phyloP scores from a whole-genome alignment of 2,888 invertebrate genomes.

The Microdon myrmicae region DNA sequence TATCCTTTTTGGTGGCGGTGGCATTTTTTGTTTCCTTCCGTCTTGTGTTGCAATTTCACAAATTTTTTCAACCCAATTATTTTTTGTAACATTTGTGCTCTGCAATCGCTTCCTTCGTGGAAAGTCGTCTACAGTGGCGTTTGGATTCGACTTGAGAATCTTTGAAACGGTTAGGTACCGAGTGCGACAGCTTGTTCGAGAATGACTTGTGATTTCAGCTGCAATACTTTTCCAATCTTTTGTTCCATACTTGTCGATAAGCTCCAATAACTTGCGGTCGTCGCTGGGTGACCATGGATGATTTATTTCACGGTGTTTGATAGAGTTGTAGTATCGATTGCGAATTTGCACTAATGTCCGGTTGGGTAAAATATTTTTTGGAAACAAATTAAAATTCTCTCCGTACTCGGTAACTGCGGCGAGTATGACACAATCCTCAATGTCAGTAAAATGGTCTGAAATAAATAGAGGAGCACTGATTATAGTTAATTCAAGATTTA shows the following conservation, averaged over 20 bases:
- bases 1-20: too few relatives aligned
- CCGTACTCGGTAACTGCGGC: slow-evolving; percentile 74
- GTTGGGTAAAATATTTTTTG: slow-evolving; percentile 71
- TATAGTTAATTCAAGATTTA: background rate
- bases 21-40: too few relatives aligned
- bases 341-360: slow-evolving; percentile 73
- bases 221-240: slow-evolving; percentile 70
- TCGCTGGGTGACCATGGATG: slow-evolving; percentile 74
- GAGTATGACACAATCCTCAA: slow-evolving; percentile 76
- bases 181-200: slow-evolving; percentile 72
- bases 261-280: slow-evolving; percentile 71
- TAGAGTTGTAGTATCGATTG: slow-evolving; percentile 70
- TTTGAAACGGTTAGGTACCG: slow-evolving; percentile 70
- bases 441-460: slow-evolving; percentile 70
- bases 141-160: slow-evolving; percentile 69
- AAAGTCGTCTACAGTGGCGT: slow-evolving; percentile 58
- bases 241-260: slow-evolving; percentile 68
- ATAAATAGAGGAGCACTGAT: background rate
- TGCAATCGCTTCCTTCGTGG: slow-evolving; percentile 57
- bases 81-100: slow-evolving; percentile 54
- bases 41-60: too few relatives aligned
- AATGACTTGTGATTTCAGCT: slow-evolving; percentile 69
- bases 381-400: slow-evolving; percentile 70
- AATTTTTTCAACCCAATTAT: slow-evolving; percentile 62
- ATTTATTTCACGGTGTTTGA: slow-evolving; percentile 61